These are phyloP conservation scores for Delphinapterus leucas DNA, from an alignment of 2,113 vertebrate genomes.

Conservation along the genomic window DNA sequence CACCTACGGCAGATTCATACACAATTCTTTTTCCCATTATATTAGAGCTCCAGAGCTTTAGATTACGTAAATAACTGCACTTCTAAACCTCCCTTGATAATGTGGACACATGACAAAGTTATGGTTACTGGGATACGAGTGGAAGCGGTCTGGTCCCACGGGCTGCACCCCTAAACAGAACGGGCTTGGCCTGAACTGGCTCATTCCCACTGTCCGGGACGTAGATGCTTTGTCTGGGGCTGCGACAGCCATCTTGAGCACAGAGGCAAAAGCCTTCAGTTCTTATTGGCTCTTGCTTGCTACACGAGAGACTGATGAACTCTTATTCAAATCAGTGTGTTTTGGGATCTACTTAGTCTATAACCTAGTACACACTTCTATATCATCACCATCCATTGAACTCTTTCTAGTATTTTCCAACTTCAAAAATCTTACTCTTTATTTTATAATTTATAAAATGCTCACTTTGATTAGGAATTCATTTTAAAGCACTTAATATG, in stretches of 20 bases:
- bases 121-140: background rate
- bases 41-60: background rate
- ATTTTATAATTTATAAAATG: background rate
- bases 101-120: background rate
- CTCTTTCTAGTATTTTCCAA: background rate
- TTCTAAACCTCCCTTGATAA: background rate
- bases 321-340: background rate
- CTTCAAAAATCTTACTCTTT: background rate
- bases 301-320: background rate
- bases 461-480: background rate
- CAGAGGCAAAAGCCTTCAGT: background rate
- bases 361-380: background rate
- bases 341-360: background rate
- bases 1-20: background rate
- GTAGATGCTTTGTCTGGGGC: background rate
- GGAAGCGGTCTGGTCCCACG: background rate
- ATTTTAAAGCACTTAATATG: background rate
- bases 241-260: background rate
- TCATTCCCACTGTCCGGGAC: background rate
- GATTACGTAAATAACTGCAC: background rate
- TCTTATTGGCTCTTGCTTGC: background rate
- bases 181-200: background rate
- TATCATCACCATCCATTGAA: background rate
- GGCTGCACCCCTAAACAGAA: background rate
- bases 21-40: background rate